These are phyloP conservation scores for Charadrius vociferus DNA, from an alignment of 2,113 vertebrate genomes.

Conservation along the genomic window DNA sequence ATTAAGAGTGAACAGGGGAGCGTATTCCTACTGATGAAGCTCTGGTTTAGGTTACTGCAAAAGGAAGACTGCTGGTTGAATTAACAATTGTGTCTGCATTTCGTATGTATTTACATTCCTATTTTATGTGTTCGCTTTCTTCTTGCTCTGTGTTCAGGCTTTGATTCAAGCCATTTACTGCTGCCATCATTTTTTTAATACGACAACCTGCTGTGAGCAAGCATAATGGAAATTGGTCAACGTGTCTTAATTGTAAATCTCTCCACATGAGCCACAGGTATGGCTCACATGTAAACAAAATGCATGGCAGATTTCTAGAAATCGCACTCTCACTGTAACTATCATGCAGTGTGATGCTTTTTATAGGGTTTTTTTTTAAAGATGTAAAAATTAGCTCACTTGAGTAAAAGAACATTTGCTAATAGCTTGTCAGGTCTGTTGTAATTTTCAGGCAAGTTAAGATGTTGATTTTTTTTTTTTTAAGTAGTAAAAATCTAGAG, in stretches of 20 bases:
- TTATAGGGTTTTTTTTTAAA: background rate
- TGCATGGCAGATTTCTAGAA: background rate
- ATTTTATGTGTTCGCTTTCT: background rate
- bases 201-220: background rate
- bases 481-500: background rate
- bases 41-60: background rate
- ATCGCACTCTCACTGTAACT: background rate
- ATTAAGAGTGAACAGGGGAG: background rate
- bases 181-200: background rate
- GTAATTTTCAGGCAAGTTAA: background rate
- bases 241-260: background rate
- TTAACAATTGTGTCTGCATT: background rate
- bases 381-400: background rate
- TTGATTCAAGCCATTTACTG: background rate
- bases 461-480: background rate
- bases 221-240: background rate
- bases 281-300: background rate
- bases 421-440: background rate
- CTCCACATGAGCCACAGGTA: background rate
- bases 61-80: background rate
- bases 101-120: background rate
- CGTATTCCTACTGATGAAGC: rapidly evolving
- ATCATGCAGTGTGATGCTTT: background rate
- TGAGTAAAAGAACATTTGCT: background rate
- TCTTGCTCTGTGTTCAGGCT: background rate